Evolutionary conservation across 1,140 invertebrate genomes (phyloP).

Genomic region (Micrasema longulum): DNA sequence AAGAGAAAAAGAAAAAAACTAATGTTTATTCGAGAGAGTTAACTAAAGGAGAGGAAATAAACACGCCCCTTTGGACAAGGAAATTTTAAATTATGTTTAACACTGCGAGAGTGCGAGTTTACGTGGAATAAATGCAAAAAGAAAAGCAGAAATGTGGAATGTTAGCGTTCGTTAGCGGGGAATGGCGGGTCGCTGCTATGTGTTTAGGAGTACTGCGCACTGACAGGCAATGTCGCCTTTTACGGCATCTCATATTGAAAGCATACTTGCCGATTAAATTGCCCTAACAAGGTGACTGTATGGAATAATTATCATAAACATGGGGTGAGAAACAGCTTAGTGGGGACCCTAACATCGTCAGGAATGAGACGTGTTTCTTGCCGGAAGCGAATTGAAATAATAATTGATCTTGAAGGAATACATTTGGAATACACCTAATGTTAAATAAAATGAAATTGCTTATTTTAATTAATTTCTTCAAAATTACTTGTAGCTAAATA

Average conservation of each 20-base stretch:
- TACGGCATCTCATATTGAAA: slow-evolving; percentile 13
- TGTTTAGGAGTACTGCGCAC: no score
- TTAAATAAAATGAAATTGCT: no score
- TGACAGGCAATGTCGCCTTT: background rate
- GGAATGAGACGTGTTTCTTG: slow-evolving; percentile 12
- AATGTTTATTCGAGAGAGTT: no score
- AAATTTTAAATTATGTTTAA: slow-evolving; percentile 9
- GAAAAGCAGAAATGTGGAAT: slow-evolving; percentile 12
- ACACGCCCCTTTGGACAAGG: background rate
- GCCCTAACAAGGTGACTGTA: slow-evolving; percentile 1
- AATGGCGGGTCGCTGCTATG: background rate
- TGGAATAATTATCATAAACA: slow-evolving; percentile 31
- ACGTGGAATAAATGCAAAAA: slow-evolving; percentile 18
- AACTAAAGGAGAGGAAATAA: no score
- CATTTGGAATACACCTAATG: no score
- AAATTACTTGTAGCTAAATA: no score
- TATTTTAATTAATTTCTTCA: no score
- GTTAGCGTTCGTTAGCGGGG: background rate
- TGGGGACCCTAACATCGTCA: background rate
- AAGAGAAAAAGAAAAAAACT: no score
- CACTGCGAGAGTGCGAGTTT: background rate
- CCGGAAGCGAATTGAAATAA: slow-evolving; percentile 5
- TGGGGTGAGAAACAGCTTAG: slow-evolving; percentile 16
- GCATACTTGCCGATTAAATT: slow-evolving; percentile 6
- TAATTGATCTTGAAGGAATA: slow-evolving; percentile 10